Evolutionary conservation across 2,888 invertebrate genomes (phyloP), one percentile per base, ranked within the genome.

Genomic region (Rhamnusium bicolor): DNA sequence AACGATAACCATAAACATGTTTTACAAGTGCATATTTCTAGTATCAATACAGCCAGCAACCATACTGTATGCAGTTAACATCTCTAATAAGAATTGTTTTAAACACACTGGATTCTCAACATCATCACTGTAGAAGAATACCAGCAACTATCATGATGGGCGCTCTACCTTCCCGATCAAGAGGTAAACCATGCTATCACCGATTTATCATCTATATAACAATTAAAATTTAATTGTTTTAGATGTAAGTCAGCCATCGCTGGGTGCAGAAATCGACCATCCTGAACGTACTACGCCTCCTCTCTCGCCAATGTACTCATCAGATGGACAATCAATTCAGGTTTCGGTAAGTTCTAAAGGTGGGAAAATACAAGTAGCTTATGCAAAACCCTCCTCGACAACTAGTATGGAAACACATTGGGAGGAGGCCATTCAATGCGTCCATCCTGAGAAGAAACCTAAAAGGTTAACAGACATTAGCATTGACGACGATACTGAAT

Each of bases 101-200:
- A 72, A 97, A 97, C 88, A 97, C 98, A 0, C 89, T 99, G 77
- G 96, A 97, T 86, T 93, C 94, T 5, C 97, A 97, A 86, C 94
- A 96, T 86, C 98, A 98, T 88, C 94, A 94, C 74, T 98, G 98
- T 88, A 93, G 94, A 85, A 91, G 95, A 79, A 93, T 96, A 74
- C 95, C 96, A 56, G 94, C 95, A 7, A 92, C 93, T 2, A 93
- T 96, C 80, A 91, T 95, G 56, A 91, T 95, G 89, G 93, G 94
- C 85, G 93, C 92, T 69, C 92, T 93, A 54, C 90, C 92, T 2
- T 90, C 91, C 16, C 88, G 93, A 77, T 92, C 93, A 0, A 89
- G 93, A 89, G 94, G 94, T 93, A 82, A 40, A 14, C 29, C 12
- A 14, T 29, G n/a, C n/a, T n/a, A 6, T 51, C 6, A n/a, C 27